A percentile compares a stretch with the other conserved stretches of the same genome.
phyloP scores from a whole-genome alignment of 64 coral and sea anemone species.

The Montipora cactus region DNA sequence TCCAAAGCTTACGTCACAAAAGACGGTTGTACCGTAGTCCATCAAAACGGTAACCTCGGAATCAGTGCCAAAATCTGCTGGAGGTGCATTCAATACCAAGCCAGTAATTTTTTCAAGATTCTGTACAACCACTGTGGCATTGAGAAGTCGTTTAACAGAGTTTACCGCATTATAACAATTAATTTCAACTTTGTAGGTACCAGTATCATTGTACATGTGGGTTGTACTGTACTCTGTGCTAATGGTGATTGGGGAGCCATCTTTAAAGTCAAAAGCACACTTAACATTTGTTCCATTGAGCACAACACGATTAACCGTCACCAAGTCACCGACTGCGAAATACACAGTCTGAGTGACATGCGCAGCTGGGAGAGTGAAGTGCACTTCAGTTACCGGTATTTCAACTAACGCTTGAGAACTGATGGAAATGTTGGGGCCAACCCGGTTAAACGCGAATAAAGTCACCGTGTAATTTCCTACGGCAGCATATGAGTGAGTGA shows the following conservation, averaged over 20 bases:
- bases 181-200: conserved; percentile 76
- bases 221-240: conserved; percentile 43
- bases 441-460: conserved; percentile 66
- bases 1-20: conserved; percentile 78
- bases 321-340: conserved; percentile 69
- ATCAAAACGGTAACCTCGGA: conserved; percentile 66
- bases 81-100: conserved; percentile 30
- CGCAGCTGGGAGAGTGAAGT: conserved; percentile 53
- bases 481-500: conserved; percentile 63
- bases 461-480: conserved; percentile 89
- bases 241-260: conserved; percentile 46
- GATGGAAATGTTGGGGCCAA: conserved; percentile 84
- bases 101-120: conserved; percentile 66
- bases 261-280: conserved; percentile 81
- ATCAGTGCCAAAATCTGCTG: conserved; percentile 47
- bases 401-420: conserved; percentile 76
- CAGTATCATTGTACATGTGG: conserved; percentile 60
- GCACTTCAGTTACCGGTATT: conserved; percentile 64
- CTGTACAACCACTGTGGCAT: conserved; percentile 76
- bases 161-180: conserved; percentile 87
- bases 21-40: conserved; percentile 52
- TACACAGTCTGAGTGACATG: conserved; percentile 79
- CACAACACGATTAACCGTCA: conserved; percentile 47
- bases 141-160: conserved; percentile 73
- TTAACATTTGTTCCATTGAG: conserved; percentile 72